Percentiles rank a stretch among this genome's conserved stretches.
Conservation (phyloP, 2,797 vertebrate species). For the Chaenodraco wilsoni region DNA sequence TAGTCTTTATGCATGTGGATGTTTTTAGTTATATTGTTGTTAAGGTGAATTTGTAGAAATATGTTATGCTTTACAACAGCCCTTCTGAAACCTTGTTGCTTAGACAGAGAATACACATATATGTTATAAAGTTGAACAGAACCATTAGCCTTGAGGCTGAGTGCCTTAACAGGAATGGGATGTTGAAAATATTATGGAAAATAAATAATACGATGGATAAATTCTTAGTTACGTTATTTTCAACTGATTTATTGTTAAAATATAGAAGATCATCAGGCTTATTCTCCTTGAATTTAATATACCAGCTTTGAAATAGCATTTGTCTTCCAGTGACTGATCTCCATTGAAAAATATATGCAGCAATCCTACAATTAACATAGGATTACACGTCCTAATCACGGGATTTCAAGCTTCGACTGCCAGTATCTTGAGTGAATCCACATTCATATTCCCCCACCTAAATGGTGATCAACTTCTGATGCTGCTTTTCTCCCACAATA, state of each 20-base stretch:
- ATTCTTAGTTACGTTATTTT: slow-evolving; percentile 20
- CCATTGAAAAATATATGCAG: slow-evolving; percentile 31
- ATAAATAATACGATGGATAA: not conserved
- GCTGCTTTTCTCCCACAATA: slow-evolving; percentile 63
- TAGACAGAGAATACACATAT: too few species aligned
- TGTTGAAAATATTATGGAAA: not conserved
- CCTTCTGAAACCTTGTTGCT: too few species aligned
- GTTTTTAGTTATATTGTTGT: too few species aligned
- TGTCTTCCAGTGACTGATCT: slow-evolving; percentile 41
- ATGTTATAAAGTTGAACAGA: not conserved
- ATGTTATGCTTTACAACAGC: too few species aligned
- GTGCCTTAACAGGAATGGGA: not conserved
- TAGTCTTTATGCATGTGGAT: too few species aligned
- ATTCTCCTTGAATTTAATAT: slow-evolving; percentile 31
- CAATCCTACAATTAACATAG: slow-evolving; percentile 62
- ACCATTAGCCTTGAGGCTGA: not conserved
- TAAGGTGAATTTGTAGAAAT: too few species aligned
- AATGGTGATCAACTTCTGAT: slow-evolving; percentile 59
- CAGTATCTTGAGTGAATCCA: slow-evolving; percentile 45
- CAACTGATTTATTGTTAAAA: slow-evolving; percentile 9
- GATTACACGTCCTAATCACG: slow-evolving; percentile 65
- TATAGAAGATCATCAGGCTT: not conserved
- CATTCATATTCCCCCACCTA: slow-evolving; percentile 49
- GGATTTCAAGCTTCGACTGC: slow-evolving; percentile 60
- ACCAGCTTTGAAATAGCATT: slow-evolving; percentile 37